These are phyloP conservation scores for Zapornia atra DNA, from an alignment of 2,113 vertebrate genomes.

Conservation along the genomic window DNA sequence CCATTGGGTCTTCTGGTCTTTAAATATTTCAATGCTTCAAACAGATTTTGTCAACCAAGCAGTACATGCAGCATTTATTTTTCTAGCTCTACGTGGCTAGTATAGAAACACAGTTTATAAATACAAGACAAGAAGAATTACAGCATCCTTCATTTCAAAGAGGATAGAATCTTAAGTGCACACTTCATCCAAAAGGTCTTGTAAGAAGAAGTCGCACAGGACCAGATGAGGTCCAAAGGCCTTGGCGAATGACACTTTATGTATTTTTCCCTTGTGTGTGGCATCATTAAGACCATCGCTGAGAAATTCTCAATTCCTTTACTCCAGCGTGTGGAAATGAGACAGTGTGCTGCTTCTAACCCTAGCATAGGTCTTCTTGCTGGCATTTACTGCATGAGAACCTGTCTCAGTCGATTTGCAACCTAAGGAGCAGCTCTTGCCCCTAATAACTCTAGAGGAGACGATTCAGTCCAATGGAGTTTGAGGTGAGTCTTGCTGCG, in stretches of 20 bases:
- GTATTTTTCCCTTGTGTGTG: not conserved
- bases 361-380: not conserved
- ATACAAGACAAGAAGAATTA: not conserved
- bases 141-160: not conserved
- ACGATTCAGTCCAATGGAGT: not conserved
- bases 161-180: not conserved
- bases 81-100: not conserved
- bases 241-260: not conserved
- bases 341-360: not conserved
- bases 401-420: not conserved
- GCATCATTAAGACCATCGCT: not conserved
- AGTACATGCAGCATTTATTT: not conserved
- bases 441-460: not conserved
- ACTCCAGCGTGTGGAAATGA: not conserved
- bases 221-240: not conserved
- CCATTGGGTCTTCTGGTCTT: slow-evolving; percentile 19
- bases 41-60: not conserved
- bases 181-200: not conserved
- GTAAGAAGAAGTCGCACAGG: not conserved
- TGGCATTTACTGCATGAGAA: not conserved
- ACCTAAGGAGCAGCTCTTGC: not conserved
- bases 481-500: not conserved
- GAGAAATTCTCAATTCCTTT: not conserved
- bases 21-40: slow-evolving; percentile 46
- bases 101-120: not conserved